phyloP scores from a whole-genome alignment of 2,888 invertebrate genomes.

The Agrilus mali region DNA sequence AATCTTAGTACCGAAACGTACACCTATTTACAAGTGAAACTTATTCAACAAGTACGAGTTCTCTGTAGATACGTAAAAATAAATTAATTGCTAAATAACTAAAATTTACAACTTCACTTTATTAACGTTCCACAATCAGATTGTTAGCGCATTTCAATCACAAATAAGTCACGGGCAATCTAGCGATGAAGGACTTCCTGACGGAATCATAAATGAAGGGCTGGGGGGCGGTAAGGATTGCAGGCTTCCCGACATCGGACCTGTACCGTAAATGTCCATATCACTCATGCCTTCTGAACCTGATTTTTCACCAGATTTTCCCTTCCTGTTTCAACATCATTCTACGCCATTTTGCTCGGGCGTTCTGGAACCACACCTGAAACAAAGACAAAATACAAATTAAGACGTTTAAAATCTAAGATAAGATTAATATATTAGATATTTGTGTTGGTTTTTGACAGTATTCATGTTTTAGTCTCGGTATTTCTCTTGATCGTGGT shows the following conservation, averaged over 20 bases:
- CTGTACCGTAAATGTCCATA: conserved; percentile 45
- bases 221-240: conserved; percentile 57
- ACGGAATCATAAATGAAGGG: conserved; percentile 56
- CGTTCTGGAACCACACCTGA: conserved; percentile 94
- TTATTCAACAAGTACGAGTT: too few relatives aligned
- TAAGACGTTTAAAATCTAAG: not conserved
- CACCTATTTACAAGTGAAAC: too few relatives aligned
- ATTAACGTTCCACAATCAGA: too few relatives aligned
- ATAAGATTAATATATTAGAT: too few relatives aligned
- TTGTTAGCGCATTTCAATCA: not conserved
- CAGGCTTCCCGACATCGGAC: conserved; percentile 46
- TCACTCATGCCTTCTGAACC: conserved; percentile 48
- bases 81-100: too few relatives aligned
- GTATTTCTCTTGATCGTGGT: too few relatives aligned
- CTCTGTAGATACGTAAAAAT: too few relatives aligned
- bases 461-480: too few relatives aligned
- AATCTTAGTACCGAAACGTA: too few relatives aligned
- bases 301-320: conserved; percentile 54
- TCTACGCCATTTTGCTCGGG: conserved; percentile 85
- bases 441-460: too few relatives aligned
- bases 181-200: conserved; percentile 57
- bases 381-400: conserved; percentile 32
- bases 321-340: conserved; percentile 74
- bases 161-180: conserved; percentile 55
- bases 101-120: too few relatives aligned